Percentiles rank a stretch among this genome's conserved stretches.
Conservation (phyloP, 2,113 vertebrate genomes). For the Balaenoptera acutorostrata region DNA sequence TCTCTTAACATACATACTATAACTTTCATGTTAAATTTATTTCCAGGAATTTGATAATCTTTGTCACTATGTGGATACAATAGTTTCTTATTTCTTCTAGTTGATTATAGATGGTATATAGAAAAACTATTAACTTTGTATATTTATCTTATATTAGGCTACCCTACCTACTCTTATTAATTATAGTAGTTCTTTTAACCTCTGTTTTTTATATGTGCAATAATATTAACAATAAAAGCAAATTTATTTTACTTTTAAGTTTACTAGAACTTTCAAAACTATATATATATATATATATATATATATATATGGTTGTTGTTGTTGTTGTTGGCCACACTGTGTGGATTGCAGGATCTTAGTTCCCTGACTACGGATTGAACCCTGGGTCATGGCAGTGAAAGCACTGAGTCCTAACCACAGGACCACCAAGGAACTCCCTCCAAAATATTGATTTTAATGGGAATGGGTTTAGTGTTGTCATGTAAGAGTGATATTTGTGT, state of each 20-base stretch:
- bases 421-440: too few relatives aligned
- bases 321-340: too few relatives aligned
- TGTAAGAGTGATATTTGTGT: neutral
- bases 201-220: neutral
- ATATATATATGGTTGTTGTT: too few relatives aligned
- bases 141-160: neutral
- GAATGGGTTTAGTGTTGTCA: neutral
- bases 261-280: neutral
- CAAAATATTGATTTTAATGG: neutral
- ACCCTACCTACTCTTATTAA: neutral
- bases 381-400: too few relatives aligned
- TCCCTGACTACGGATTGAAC: too few relatives aligned
- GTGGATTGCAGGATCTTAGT: too few relatives aligned
- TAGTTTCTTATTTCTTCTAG: neutral
- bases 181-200: neutral
- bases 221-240: neutral
- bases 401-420: too few relatives aligned
- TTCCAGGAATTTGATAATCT: neutral
- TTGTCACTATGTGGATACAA: neutral
- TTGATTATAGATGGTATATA: neutral
- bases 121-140: neutral
- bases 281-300: too few relatives aligned
- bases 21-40: neutral
- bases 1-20: neutral
- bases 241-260: neutral